These are phyloP conservation scores for Chloroclystis v-ata DNA, from an alignment of 2,888 invertebrate genomes.

Conservation along the genomic window DNA sequence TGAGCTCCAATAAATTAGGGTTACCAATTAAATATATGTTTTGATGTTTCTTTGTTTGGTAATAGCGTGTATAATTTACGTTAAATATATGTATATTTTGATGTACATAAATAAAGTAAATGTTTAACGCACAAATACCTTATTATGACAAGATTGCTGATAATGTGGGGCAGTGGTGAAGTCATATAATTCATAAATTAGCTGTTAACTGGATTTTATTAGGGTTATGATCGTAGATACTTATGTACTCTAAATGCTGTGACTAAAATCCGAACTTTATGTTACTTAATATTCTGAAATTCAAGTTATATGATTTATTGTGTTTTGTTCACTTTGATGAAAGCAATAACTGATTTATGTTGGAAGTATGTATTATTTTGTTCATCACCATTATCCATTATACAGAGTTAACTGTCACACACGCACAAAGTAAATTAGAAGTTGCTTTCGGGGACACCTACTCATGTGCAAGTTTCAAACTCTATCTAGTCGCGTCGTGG, in stretches of 20 bases:
- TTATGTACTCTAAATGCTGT: conserved; percentile 52
- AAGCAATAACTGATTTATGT: conserved; percentile 11
- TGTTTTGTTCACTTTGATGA: conserved; percentile 6
- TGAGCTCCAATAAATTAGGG: conserved; percentile 50
- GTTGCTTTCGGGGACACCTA: conserved; percentile 61
- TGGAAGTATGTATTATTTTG: neutral
- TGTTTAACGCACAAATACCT: conserved; percentile 77
- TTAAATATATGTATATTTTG: conserved; percentile 75
- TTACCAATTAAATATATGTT: conserved; percentile 40
- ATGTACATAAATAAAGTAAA: conserved; percentile 77
- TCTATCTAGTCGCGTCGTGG: conserved; percentile 42
- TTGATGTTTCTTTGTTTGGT: conserved; percentile 63
- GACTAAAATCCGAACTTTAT: conserved; percentile 28
- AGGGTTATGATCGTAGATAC: conserved; percentile 58
- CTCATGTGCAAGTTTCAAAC: conserved; percentile 42
- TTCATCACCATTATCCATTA: conserved; percentile 11
- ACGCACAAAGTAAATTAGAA: conserved; percentile 58
- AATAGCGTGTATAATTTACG: conserved; percentile 67
- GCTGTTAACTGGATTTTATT: conserved; percentile 66
- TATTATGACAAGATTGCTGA: conserved; percentile 57
- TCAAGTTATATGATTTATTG: neutral
- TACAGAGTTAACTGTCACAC: conserved; percentile 52
- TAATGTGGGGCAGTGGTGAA: conserved; percentile 60
- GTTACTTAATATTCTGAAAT: conserved; percentile 21
- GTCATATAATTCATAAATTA: conserved; percentile 71